Evolutionary conservation across 2,888 invertebrate species (phyloP), one percentile per base, ranked within the genome.

Genomic region (Calliphora vomitoria): DNA sequence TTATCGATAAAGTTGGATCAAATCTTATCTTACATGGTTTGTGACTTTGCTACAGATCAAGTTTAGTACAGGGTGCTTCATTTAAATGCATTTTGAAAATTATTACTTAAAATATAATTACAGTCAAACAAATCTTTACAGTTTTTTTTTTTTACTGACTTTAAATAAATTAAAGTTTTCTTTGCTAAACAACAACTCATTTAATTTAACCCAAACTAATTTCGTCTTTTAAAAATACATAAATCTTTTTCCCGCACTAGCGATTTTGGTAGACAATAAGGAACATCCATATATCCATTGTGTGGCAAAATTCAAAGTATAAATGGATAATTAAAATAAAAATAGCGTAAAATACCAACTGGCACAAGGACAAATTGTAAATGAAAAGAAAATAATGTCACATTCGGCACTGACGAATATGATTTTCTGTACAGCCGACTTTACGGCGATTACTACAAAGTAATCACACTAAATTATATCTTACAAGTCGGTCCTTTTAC

Each of bases 311-410:
- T 80, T 31, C 38, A 69, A 60, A 62, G 31, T 25, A n/a, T 20
- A 81, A 72, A 72, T 62, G 66, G 15, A 82, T 84, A 84, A 84
- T 87, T 87, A 79, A 84, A 87, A 87, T 80, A 50, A 84, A 87
- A 74, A 84, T 69, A 74, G 60, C 53, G 38, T 79, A 82, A 78
- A 84, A 87, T 87, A 74, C 68, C 87, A 87, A 87, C 66, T 81
- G 72, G 60, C 47, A 62, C 78, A 87, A 74, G 64, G 72, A 87
- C 71, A 83, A 80, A 83, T 80, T 74, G 38, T 55, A 74, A 74
- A 72, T 11, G 2, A 3, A 44, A 44, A n/a, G 50, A 4, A 50
- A 50, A 15, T 13, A 13, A 50, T 50, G n/a, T n/a, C n/a, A 8
- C 11, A n/a, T 50, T 15, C n/a, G n/a, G 50, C n/a, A 50, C 35